Conservation (phyloP, 1,140 invertebrate genomes). For the Rhizoglyphus robini region DNA sequence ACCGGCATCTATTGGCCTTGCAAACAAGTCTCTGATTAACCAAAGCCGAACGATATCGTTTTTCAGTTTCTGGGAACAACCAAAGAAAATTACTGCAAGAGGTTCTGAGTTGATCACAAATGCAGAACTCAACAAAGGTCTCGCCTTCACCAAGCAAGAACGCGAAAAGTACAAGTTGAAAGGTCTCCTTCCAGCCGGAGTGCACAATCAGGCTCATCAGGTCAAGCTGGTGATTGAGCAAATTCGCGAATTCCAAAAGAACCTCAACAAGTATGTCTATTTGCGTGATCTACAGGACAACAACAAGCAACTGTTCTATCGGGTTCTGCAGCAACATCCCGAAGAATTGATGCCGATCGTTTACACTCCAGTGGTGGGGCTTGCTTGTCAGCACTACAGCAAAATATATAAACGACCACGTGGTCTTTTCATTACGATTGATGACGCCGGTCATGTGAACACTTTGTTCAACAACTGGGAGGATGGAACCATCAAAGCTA, state of each 20-base stretch:
- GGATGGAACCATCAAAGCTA: slow-evolving; percentile 45
- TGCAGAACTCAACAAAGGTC: slow-evolving; percentile 21
- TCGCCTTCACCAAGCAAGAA: slow-evolving; percentile 29
- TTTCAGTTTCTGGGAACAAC: not conserved
- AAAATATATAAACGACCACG: slow-evolving; percentile 76
- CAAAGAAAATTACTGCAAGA: not conserved
- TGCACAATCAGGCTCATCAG: slow-evolving; percentile 28
- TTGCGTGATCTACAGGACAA: slow-evolving; percentile 52
- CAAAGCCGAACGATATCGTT: not conserved
- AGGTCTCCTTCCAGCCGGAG: slow-evolving; percentile 31
- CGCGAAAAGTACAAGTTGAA: slow-evolving; percentile 28
- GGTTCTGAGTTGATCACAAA: not conserved
- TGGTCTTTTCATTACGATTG: slow-evolving; percentile 89
- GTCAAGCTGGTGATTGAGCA: slow-evolving; percentile 29
- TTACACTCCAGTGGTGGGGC: slow-evolving; percentile 92
- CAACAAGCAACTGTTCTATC: slow-evolving; percentile 90
- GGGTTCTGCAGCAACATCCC: slow-evolving; percentile 78
- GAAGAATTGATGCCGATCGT: slow-evolving; percentile 93
- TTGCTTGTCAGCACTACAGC: slow-evolving; percentile 92
- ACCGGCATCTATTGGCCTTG: no score
- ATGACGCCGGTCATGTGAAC: slow-evolving; percentile 58
- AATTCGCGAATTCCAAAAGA: slow-evolving; percentile 26
- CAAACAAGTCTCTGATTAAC: not conserved
- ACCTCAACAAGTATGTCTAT: slow-evolving; percentile 30
- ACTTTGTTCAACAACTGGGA: not conserved